Conservation (phyloP, 2,888 invertebrate species). For the Eupeodes luniger region DNA sequence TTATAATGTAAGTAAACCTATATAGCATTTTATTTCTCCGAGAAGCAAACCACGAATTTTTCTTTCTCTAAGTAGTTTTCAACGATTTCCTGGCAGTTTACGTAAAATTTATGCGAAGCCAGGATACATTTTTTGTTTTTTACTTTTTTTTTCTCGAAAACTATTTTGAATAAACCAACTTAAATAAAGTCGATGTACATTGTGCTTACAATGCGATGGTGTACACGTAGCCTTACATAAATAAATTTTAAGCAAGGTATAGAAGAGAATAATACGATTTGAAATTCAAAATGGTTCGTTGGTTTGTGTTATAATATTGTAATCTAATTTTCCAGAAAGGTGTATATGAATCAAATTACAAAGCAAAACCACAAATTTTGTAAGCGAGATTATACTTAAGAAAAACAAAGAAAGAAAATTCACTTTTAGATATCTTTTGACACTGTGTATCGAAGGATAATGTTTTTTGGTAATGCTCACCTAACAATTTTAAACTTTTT, state of each 20-base stretch:
- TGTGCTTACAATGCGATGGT: background rate
- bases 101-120: constrained; percentile 36
- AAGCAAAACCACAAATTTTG: constrained; percentile 28
- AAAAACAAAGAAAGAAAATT: too few species aligned
- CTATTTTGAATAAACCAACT: constrained; percentile 26
- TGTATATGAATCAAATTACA: constrained; percentile 22
- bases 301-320: constrained; percentile 7
- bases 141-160: background rate
- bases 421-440: constrained; percentile 2
- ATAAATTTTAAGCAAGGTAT: constrained; percentile 12
- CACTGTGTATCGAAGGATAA: background rate
- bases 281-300: constrained; percentile 14
- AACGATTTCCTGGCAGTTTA: constrained; percentile 56
- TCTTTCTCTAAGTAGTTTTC: constrained; percentile 40
- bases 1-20: background rate
- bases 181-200: constrained; percentile 25
- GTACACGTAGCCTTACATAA: constrained; percentile 2
- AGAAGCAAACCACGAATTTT: background rate
- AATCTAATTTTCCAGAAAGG: constrained; percentile 7
- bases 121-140: background rate
- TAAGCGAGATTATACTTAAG: constrained; percentile 8
- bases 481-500: background rate
- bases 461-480: background rate
- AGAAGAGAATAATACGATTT: background rate
- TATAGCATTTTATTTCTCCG: constrained; percentile 6